phyloP scores from a whole-genome alignment of 2,888 invertebrate genomes.

The Agrotis segetum region DNA sequence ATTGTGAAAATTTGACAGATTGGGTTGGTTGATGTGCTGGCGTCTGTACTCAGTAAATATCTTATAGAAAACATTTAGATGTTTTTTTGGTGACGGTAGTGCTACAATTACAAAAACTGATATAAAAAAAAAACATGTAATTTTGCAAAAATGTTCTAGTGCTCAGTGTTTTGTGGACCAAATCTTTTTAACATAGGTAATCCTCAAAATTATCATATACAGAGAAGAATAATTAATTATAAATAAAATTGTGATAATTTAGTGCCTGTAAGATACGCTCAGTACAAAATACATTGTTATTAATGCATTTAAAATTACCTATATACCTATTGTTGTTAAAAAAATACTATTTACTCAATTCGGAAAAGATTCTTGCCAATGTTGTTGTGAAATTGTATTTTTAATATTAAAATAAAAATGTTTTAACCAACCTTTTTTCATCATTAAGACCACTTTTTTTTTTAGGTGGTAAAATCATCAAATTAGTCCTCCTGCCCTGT shows the following conservation, averaged over 20 bases:
- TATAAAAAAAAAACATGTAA: constrained; percentile 97
- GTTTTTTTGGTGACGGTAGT: constrained; percentile 61
- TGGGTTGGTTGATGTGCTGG: too few species aligned
- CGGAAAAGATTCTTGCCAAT: constrained; percentile 54
- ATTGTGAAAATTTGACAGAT: too few species aligned
- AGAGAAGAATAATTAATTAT: neutral
- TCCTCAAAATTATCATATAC: constrained; percentile 69
- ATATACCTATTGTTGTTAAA: too few species aligned
- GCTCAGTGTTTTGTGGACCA: constrained; percentile 88
- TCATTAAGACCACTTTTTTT: constrained; percentile 90
- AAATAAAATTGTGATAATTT: constrained; percentile 40
- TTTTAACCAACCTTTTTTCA: constrained; percentile 78
- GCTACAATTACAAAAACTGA: constrained; percentile 93
- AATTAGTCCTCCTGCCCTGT: too few species aligned
- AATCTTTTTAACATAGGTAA: constrained; percentile 93
- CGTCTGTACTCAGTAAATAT: too few species aligned
- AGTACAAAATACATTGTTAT: constrained; percentile 22
- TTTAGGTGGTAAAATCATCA: too few species aligned
- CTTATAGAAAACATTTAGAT: neutral
- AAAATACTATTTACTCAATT: constrained; percentile 1
- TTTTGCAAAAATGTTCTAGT: constrained; percentile 85
- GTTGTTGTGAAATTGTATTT: constrained; percentile 26
- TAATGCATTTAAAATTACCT: neutral
- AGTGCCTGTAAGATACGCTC: constrained; percentile 35
- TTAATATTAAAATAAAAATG: constrained; percentile 29